Evolutionary conservation across 2,888 invertebrate genomes (phyloP), one percentile per base, ranked within the genome.

Genomic region (Scrobipalpa costella): DNA sequence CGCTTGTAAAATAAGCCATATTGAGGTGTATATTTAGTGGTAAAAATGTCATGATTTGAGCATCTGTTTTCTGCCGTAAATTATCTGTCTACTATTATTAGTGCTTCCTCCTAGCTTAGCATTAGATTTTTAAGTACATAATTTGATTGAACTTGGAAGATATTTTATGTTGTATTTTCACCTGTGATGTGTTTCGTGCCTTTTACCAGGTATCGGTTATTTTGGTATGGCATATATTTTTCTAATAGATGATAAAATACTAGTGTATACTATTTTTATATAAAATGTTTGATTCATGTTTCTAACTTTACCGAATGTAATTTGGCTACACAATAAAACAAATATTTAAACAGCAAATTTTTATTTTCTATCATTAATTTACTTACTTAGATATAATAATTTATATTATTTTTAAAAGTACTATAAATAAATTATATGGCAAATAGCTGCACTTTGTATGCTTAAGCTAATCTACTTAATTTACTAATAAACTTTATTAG

Each of bases 141-240:
- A 44, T n/a, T 44, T 44, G 15, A n/a, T 6, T 11, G 40, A 5
- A 11, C 11, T 52, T 52, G 7, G 2, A 47, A 11, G 1, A 52
- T 52, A 13, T 27, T 13, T 52, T 19, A 27, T 7, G 5, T 19
- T 52, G 68, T 57, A 50, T 66, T 58, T 33, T n/a, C 49, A 60
- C 55, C 63, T 63, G 63, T 63, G 63, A 63, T 63, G 52, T 60
- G 8, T 27, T 33, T 34, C 15, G 63, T 63, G 63, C 63, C 63
- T 63, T 58, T 59, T n/a, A 34, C 17, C 17, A 17, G 49, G 57
- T 40, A 44, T 57, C 15, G 13, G 9, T 21, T 33, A 47, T 8
- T 55, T 55, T 34, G 33, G 13, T 2, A 15, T 34, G 33, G 33
- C 13, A 11, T 21, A 8, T 9, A n/a, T 34, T 55, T 33, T 33